These are phyloP conservation scores for Aspidapion aeneum DNA, from an alignment of 2,888 invertebrate genomes.

Conservation along the genomic window DNA sequence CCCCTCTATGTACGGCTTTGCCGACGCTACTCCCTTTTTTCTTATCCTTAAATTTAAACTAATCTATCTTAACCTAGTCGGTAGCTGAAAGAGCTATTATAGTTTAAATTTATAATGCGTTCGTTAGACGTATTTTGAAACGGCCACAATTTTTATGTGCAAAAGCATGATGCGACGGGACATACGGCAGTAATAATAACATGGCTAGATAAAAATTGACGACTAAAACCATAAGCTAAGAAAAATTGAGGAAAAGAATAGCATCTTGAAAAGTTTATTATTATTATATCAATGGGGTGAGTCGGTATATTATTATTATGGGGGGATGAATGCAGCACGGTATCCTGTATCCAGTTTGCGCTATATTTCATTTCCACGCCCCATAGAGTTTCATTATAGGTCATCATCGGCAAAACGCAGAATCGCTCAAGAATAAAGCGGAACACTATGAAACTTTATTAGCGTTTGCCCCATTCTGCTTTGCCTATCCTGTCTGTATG, in stretches of 20 bases:
- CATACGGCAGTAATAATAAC: neutral
- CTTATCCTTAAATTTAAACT: too few relatives aligned
- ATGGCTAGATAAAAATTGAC: neutral
- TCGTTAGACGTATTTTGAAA: too few relatives aligned
- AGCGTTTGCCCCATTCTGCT: slow-evolving; percentile 29
- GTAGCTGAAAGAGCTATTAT: too few relatives aligned
- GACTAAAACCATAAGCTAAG: neutral
- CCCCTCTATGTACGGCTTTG: too few relatives aligned
- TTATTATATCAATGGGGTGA: slow-evolving; percentile 20
- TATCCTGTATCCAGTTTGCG: neutral
- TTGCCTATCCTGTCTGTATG: slow-evolving; percentile 14
- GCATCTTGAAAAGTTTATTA: slow-evolving; percentile 26
- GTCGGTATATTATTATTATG: neutral
- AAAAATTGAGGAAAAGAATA: slow-evolving; percentile 7
- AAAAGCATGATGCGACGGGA: too few relatives aligned
- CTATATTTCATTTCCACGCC: slow-evolving; percentile 42
- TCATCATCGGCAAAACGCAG: slow-evolving; percentile 41
- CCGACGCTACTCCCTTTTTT: too few relatives aligned
- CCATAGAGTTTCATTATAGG: slow-evolving; percentile 47
- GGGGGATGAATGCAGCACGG: neutral
- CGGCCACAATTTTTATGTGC: too few relatives aligned
- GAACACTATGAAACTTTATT: slow-evolving; percentile 42
- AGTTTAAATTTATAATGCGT: too few relatives aligned
- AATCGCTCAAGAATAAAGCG: slow-evolving; percentile 43
- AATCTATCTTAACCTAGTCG: too few relatives aligned